These are phyloP conservation scores for Danio aesculapii DNA, from an alignment of 2,797 vertebrate species.

Conservation along the genomic window DNA sequence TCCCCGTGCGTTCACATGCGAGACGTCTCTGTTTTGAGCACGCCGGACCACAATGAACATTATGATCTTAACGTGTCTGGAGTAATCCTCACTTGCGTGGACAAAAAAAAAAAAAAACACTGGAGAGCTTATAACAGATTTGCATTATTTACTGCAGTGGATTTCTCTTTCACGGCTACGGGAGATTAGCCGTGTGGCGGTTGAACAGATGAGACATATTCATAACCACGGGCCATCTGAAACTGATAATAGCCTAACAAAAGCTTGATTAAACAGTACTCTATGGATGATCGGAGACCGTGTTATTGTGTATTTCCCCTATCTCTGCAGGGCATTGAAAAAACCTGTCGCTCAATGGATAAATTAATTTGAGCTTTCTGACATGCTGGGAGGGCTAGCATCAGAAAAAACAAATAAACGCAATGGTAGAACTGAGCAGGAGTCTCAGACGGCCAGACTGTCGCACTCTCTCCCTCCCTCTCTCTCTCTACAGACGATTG, in stretches of 20 bases:
- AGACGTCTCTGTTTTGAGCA: constrained; percentile 58
- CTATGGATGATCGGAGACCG: constrained; percentile 66
- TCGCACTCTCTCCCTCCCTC: not conserved
- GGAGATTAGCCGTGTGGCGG: constrained; percentile 74
- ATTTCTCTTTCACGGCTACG: constrained; percentile 71
- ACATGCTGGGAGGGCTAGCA: constrained; percentile 24
- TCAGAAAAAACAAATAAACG: constrained; percentile 56
- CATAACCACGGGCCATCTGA: constrained; percentile 67
- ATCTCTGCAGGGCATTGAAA: constrained; percentile 43
- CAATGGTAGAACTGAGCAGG: constrained; percentile 38
- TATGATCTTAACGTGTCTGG: constrained; percentile 58
- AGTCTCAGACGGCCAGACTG: not conserved
- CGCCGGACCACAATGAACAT: constrained; percentile 60
- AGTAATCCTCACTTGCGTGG: constrained; percentile 62
- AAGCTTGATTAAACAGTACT: constrained; percentile 74
- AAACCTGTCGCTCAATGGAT: constrained; percentile 53
- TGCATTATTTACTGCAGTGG: constrained; percentile 76
- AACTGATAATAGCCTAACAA: constrained; percentile 69
- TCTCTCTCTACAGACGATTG: not conserved
- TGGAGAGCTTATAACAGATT: constrained; percentile 74
- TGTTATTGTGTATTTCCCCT: constrained; percentile 57
- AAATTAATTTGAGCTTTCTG: constrained; percentile 37
- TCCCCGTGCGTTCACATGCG: constrained; percentile 13
- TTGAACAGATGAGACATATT: constrained; percentile 72
- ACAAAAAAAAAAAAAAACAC: constrained; percentile 37